Evolutionary conservation across 2,797 vertebrate genomes (phyloP), one percentile per base, ranked within the genome.

Genomic region (Orientallactaga sibirica): DNA sequence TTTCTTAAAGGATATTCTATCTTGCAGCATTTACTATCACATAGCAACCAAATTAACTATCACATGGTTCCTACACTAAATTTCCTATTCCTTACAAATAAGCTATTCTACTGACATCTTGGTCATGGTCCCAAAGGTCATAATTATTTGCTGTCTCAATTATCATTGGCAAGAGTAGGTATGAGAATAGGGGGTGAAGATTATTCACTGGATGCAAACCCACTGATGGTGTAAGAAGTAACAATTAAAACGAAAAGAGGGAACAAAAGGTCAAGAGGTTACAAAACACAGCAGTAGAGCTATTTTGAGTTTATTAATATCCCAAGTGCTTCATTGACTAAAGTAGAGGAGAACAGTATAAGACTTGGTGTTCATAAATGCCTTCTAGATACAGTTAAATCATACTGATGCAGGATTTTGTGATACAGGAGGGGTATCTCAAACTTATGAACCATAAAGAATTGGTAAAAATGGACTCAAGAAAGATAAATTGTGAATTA

Each of bases 1-100:
- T 90, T 82, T 90, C 41, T 92, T 93, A 25, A 16, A 93, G 18
- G 90, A 61, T 74, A n/a, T 91, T n/a, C 1, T 77, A 73, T 80
- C 37, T 73, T 37, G 24, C 71, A 90, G 64, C 3, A 37, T 27
- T 82, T 73, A 67, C 79, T 66, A 88, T 78, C 92, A 20, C 52
- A 16, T 81, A 55, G 81, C 37, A 87, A 52, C 25, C 61, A 48
- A 77, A 55, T 18, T 92, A 93, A 90, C 71, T 86, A 87, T 85
- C 66, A 89, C 19, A 90, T 29, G 55, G 62, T 92, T n/a, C 48
- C 22, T 37, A 37, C 41, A 16, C 37, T 92, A 75, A 86, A 81
- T 81, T 93, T 88, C 91, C 3, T 75, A 87, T 90, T 85, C 18
- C 9, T 94, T 11, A 67, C 8, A 86, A 7, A 43, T 4, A 91